Conservation (phyloP, 1,140 invertebrate species). For the Drosophila nigrodunni region DNA sequence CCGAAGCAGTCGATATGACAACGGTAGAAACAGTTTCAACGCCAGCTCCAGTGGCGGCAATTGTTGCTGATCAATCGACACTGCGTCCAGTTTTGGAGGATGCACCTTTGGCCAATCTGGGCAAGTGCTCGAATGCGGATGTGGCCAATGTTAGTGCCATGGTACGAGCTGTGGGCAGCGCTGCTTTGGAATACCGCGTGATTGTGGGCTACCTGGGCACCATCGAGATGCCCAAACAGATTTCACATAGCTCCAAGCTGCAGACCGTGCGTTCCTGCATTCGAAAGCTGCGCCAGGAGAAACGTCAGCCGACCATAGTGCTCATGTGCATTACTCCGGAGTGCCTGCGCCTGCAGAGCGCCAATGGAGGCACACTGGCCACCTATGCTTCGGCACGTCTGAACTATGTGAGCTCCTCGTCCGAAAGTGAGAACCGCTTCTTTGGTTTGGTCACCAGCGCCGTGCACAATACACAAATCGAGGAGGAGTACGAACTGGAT, state of each 20-base stretch:
- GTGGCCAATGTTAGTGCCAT: conserved; percentile 84
- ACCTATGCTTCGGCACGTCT: conserved; percentile 94
- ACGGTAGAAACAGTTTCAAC: background rate
- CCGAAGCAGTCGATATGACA: conserved; percentile 36
- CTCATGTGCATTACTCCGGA: conserved; percentile 93
- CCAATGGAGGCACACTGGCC: conserved; percentile 88
- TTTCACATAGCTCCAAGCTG: conserved; percentile 90
- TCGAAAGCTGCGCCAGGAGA: conserved; percentile 94
- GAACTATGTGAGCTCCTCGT: conserved; percentile 94
- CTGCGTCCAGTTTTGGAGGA: conserved; percentile 75
- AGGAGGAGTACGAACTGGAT: conserved; percentile 73
- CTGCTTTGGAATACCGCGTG: conserved; percentile 91
- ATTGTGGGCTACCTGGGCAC: conserved; percentile 97
- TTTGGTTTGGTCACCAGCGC: conserved; percentile 96
- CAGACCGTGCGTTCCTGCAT: conserved; percentile 92
- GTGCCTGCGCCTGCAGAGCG: conserved; percentile 90
- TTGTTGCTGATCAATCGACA: conserved; percentile 34
- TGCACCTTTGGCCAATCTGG: conserved; percentile 46
- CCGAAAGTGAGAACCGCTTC: conserved; percentile 95
- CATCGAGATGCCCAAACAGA: conserved; percentile 96
- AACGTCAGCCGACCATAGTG: conserved; percentile 94
- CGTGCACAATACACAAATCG: conserved; percentile 85
- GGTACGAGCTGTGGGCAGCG: conserved; percentile 84
- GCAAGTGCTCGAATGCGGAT: conserved; percentile 66
- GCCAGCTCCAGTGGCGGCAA: background rate